Percentiles rank a stretch among this genome's conserved stretches.
These are phyloP conservation scores for Neolamprologus longior DNA, from an alignment of 2,113 vertebrate species.

Conservation along the genomic window DNA sequence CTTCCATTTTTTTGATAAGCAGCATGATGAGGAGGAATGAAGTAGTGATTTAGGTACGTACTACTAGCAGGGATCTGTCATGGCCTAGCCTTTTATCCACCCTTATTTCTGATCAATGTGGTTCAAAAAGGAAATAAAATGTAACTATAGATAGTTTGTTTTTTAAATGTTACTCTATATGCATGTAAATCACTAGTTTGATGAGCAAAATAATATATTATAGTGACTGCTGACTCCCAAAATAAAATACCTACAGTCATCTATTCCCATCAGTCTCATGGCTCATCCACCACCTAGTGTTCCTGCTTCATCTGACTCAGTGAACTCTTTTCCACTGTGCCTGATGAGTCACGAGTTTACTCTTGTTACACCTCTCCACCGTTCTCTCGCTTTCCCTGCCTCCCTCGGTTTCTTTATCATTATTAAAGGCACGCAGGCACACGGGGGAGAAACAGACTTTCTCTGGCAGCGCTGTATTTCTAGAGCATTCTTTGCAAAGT, in stretches of 20 bases:
- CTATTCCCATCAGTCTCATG: slow-evolving; percentile 20
- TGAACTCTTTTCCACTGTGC: slow-evolving; percentile 36
- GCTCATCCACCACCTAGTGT: slow-evolving; percentile 30
- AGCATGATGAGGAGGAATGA: background rate
- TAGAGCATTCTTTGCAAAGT: background rate
- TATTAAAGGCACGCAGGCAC: slow-evolving; percentile 6
- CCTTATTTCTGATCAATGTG: background rate
- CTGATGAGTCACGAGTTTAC: slow-evolving; percentile 60
- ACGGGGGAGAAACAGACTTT: background rate
- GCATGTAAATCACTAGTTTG: background rate
- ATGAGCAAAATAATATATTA: background rate
- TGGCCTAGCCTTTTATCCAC: background rate
- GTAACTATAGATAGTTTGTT: background rate
- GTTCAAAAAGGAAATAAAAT: background rate
- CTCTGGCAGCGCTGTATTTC: slow-evolving; percentile 19
- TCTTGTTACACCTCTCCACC: slow-evolving; percentile 47
- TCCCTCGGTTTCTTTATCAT: slow-evolving; percentile 21
- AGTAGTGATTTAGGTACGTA: background rate
- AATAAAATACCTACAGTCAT: slow-evolving; percentile 27
- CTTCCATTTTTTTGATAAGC: background rate
- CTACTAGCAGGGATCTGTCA: rapidly evolving
- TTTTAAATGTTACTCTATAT: background rate
- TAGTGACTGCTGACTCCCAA: background rate
- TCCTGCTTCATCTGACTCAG: slow-evolving; percentile 54
- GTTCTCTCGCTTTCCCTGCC: slow-evolving; percentile 4